phyloP scores from a whole-genome alignment of 1,140 invertebrate species.

The Atopsyche davidsoni region DNA sequence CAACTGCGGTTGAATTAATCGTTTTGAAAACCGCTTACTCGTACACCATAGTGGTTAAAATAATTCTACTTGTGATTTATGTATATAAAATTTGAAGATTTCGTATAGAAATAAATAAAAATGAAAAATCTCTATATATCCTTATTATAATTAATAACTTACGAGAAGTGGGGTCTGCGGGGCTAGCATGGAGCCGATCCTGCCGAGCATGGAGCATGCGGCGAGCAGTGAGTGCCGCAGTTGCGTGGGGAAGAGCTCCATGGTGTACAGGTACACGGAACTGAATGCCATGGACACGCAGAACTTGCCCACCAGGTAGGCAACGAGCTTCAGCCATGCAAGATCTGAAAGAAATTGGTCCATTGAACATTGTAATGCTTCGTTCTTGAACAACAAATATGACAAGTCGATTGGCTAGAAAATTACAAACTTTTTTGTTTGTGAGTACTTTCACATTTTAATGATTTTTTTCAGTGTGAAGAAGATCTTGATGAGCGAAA shows the following conservation, averaged over 20 bases:
- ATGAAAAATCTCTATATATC: too few species aligned
- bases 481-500: background rate
- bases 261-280: constrained; percentile 57
- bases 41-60: too few species aligned
- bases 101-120: too few species aligned
- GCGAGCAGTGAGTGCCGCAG: constrained; percentile 55
- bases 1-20: too few species aligned
- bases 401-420: background rate
- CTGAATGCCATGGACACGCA: constrained; percentile 58
- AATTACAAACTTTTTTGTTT: background rate
- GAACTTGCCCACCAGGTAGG: constrained; percentile 60
- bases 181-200: constrained; percentile 62
- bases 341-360: constrained; percentile 16
- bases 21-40: too few species aligned
- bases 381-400: constrained; percentile 1
- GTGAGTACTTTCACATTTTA: too few species aligned
- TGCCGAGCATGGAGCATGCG: constrained; percentile 60
- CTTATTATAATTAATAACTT: too few species aligned
- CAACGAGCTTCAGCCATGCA: constrained; percentile 12
- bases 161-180: constrained; percentile 60
- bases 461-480: too few species aligned
- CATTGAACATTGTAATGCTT: too few species aligned
- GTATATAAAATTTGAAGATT: too few species aligned
- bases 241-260: constrained; percentile 61
- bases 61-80: too few species aligned